Conservation (phyloP, 2,113 vertebrate species). For the Athene cunicularia region DNA sequence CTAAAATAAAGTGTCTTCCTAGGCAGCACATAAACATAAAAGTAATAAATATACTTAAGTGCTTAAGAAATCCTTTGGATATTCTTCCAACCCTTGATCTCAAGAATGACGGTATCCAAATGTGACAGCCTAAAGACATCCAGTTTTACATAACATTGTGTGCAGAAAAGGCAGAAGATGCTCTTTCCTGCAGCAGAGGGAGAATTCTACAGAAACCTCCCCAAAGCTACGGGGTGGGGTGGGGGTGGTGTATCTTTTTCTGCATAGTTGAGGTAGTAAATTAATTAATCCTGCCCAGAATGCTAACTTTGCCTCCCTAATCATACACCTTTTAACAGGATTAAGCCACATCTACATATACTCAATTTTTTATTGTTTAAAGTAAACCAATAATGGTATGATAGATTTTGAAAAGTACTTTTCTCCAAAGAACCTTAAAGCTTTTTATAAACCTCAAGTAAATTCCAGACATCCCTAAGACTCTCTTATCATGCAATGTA, state of each 20-base stretch:
- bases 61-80: constrained; percentile 26
- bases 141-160: background rate
- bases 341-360: background rate
- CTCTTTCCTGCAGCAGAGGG: background rate
- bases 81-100: constrained; percentile 37
- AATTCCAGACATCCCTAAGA: background rate
- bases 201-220: background rate
- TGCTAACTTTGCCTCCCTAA: background rate
- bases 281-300: background rate
- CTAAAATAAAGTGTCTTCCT: constrained; percentile 55
- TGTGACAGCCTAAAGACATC: background rate
- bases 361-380: background rate
- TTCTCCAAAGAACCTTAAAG: background rate
- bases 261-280: background rate
- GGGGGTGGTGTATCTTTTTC: background rate
- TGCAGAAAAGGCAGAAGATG: background rate
- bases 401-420: background rate
- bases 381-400: background rate
- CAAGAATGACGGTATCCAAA: background rate
- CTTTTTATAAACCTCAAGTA: background rate
- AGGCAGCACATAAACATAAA: constrained; percentile 36
- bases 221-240: background rate
- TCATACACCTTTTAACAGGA: background rate
- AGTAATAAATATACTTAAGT: constrained; percentile 51
- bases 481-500: background rate